Evolutionary conservation across 2,797 vertebrate species (phyloP), one percentile per base, ranked within the genome.

Genomic region (Clarias laeviceps): DNA sequence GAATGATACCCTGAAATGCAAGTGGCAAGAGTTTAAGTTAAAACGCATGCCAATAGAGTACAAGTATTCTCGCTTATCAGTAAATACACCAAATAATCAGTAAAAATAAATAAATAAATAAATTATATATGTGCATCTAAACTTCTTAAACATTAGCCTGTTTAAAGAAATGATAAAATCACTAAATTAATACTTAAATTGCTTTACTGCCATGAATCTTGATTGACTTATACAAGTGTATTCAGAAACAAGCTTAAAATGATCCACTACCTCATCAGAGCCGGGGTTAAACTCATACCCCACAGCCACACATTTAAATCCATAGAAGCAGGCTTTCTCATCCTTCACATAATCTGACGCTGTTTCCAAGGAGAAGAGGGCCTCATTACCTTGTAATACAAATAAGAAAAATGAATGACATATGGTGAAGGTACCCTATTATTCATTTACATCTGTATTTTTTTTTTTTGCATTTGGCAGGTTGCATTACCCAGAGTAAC

Each of bases 321-420:
- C 98, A 86, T 98, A 99, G 92, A 99, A 99, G 87, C 95, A 97
- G 77, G 98, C 96, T 89, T 99, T 99, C 90, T 99, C 98, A 92
- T 99, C 98, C 94, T 99, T 99, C 59, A 99, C 98, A 57, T 99
- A 99, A 94, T 99, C 98, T 20, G 98, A 99, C 1, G 98, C 98
- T 0, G 98, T 99, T 93, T 99, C 98, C 92, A 99, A 90, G 57
- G 98, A 99, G 93, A 99, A 99, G 54, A 99, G 95, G 56, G 97
- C 96, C 93, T 99, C 98, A 68, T 99, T 99, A 91, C 98, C 98
- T 99, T 92, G 83, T 61, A 90, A 87, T 0, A 89, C 0, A 92
- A 89, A 88, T 37, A 87, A 83, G 37, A 83, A 65, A 90, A 8
- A 74, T 12, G 1, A 15, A 34, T n/a, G 27, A 50, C 40, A 86